phyloP scores from a whole-genome alignment of 2,888 invertebrate species.

The Cacoxenus indagator region DNA sequence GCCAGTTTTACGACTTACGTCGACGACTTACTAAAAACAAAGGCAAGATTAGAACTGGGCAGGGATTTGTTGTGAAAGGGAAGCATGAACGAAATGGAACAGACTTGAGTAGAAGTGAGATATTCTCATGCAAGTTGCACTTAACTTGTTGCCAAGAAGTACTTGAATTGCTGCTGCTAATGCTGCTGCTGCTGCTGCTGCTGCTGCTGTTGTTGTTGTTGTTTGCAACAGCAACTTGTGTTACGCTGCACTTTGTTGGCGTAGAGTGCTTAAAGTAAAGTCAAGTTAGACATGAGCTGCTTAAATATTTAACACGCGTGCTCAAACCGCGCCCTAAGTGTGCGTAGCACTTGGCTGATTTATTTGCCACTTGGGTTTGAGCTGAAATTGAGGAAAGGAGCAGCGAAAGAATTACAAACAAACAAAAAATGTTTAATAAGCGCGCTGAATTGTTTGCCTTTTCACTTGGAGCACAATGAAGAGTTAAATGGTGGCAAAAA shows the following conservation, averaged over 20 bases:
- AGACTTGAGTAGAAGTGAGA: neutral
- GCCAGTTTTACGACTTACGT: neutral
- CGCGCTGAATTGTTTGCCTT: neutral
- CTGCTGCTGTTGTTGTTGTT: constrained; percentile 26
- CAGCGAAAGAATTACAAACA: too few species aligned
- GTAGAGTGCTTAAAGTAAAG: neutral
- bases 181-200: constrained; percentile 14
- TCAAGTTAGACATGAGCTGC: neutral
- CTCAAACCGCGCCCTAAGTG: neutral
- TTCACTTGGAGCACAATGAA: neutral
- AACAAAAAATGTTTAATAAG: neutral
- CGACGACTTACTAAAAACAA: neutral
- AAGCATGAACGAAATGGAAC: neutral
- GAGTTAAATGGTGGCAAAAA: neutral
- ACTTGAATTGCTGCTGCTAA: neutral
- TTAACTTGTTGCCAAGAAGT: constrained; percentile 42
- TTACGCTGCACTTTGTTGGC: neutral
- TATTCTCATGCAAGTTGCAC: constrained; percentile 44
- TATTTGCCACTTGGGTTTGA: neutral
- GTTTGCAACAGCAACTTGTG: neutral
- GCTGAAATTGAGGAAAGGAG: neutral
- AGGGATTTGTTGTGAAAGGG: neutral
- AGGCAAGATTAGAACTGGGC: neutral
- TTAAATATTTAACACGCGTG: neutral
- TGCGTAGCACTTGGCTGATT: neutral